Evolutionary conservation across 2,797 vertebrate species (phyloP), one percentile per base, ranked within the genome.

Genomic region (Miichthys miiuy): DNA sequence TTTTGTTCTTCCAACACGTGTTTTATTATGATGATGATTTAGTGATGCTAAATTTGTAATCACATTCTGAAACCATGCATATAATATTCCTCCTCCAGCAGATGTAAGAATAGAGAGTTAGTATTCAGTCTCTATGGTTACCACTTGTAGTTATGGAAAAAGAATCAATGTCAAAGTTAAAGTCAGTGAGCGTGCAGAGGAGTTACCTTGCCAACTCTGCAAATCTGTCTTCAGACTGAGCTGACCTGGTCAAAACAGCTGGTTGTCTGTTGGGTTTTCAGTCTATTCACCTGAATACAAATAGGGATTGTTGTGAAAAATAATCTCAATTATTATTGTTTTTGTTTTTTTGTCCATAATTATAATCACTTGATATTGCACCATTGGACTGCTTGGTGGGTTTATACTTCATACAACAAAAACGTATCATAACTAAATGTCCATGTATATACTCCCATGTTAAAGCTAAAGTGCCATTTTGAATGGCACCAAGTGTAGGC

Each of bases 111-210:
- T 70, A 77, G 68, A 83, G 56, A 50, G 66, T 77, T 80, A 87
- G 79, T 87, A 64, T 77, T 74, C 80, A 82, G 91, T 92, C 81
- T 80, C 92, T 75, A 91, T 92, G 90, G 90, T 90, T 80, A 93
- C 91, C 67, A 51, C 69, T 77, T 51, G 42, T 67, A 78, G 82
- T 77, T 82, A 82, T 64, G 70, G 77, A 71, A 78, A 55, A 81
- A 72, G 41, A 73, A 74, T 81, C 81, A 88, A 87, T 92, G 91
- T 91, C 86, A 88, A 9, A 83, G 86, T 80, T 80, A 89, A 88
- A 85, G 90, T 93, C 89, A 80, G 52, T 20, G n/a, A 75, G 76
- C 64, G 70, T 86, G 80, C 85, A 90, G 86, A 78, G 77, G 73
- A 80, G 73, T 62, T 76, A 34, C 56, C 71, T 84, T 71, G 79